These are phyloP conservation scores for Drosophila rufa DNA, from an alignment of 1,140 invertebrate species.

Conservation along the genomic window DNA sequence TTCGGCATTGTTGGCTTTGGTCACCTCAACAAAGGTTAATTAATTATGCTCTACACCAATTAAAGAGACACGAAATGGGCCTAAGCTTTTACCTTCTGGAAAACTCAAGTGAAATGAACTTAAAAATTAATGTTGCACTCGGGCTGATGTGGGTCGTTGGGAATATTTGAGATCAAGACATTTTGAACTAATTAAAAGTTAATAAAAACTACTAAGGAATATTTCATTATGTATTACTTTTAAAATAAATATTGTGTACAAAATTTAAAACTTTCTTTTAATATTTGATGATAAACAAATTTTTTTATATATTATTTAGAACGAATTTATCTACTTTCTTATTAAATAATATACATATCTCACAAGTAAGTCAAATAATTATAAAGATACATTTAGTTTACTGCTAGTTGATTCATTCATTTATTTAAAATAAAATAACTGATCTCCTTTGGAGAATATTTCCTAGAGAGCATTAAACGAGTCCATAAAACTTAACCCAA, in stretches of 20 bases:
- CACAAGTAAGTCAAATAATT: too few relatives aligned
- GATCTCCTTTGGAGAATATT: too few relatives aligned
- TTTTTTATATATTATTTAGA: too few relatives aligned
- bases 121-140: conserved; percentile 9
- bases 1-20: conserved; percentile 41
- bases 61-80: conserved; percentile 56
- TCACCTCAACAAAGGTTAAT: conserved; percentile 66
- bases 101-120: conserved; percentile 19
- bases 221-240: not conserved
- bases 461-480: conserved; percentile 8
- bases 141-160: not conserved
- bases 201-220: not conserved
- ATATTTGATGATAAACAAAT: not conserved
- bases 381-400: too few relatives aligned
- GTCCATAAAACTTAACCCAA: not conserved
- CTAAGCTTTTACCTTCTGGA: conserved; percentile 38
- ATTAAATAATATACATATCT: too few relatives aligned
- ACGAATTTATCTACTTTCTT: too few relatives aligned
- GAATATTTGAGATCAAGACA: not conserved
- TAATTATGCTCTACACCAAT: conserved; percentile 67
- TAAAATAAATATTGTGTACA: too few relatives aligned
- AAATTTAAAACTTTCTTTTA: too few relatives aligned
- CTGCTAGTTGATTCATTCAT: not conserved
- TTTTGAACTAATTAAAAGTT: conserved; percentile 12
- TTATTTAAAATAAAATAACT: not conserved